phyloP scores from a whole-genome alignment of 2,888 invertebrate species.

The Calameuta pallipes region DNA sequence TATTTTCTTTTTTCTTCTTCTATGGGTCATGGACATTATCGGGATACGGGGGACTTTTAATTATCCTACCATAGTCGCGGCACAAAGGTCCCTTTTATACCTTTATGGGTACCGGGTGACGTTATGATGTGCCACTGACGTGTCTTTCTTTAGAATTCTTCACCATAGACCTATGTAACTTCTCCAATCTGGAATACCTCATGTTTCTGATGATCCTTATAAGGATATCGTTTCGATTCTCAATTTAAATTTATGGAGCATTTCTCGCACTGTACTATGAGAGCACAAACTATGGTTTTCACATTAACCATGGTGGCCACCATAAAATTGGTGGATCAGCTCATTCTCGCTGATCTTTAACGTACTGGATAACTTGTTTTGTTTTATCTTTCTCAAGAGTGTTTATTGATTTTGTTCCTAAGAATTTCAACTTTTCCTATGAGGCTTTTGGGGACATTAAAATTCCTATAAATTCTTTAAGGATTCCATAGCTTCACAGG shows the following conservation, averaged over 20 bases:
- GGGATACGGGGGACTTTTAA: conserved; percentile 47
- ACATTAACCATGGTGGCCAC: background rate
- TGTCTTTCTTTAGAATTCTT: background rate
- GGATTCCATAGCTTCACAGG: background rate
- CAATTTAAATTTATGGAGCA: background rate
- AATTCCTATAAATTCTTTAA: background rate
- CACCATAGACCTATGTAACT: conserved; percentile 5
- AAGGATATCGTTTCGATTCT: background rate
- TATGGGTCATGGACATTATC: background rate
- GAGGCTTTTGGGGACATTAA: background rate
- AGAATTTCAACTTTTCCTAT: background rate
- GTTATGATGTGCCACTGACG: conserved; percentile 42
- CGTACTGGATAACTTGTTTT: background rate
- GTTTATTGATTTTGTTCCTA: background rate
- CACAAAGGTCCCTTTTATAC: conserved; percentile 43
- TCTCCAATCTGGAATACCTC: background rate
- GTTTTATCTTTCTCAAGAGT: background rate
- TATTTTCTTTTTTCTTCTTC: background rate
- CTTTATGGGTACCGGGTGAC: conserved; percentile 24
- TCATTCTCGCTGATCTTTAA: background rate
- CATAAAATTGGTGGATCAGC: background rate
- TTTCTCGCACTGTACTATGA: background rate
- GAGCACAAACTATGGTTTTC: background rate
- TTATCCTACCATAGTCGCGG: conserved; percentile 44
- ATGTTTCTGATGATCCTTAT: background rate